phyloP scores from a whole-genome alignment of 2,797 vertebrate species.

The Ambastaia sidthimunki region DNA sequence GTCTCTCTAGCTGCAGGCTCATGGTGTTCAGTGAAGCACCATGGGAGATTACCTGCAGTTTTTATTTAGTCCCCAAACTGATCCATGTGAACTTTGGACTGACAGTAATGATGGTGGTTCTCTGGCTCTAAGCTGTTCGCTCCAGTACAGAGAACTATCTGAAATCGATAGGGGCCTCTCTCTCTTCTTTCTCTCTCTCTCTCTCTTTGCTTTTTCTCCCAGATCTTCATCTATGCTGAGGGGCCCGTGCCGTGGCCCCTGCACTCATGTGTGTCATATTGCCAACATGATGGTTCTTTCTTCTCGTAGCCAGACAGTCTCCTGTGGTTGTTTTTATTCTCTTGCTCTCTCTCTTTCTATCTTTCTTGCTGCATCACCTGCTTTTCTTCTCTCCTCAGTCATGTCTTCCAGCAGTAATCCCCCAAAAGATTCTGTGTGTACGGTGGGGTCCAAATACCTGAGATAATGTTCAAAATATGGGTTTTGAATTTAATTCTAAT shows the following conservation, averaged over 20 bases:
- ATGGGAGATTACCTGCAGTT: slow-evolving; percentile 49
- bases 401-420: not conserved
- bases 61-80: slow-evolving; percentile 56
- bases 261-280: not conserved
- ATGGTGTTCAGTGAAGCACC: slow-evolving; percentile 20
- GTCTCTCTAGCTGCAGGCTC: slow-evolving; percentile 17
- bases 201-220: not conserved
- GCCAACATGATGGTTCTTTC: slow-evolving; percentile 1
- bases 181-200: slow-evolving; percentile 8
- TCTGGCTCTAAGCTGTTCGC: slow-evolving; percentile 46
- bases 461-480: not conserved
- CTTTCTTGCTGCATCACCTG: not conserved
- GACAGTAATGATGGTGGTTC: slow-evolving; percentile 58
- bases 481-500: not conserved
- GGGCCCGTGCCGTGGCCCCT: not conserved
- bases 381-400: not conserved
- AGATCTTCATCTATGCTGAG: not conserved
- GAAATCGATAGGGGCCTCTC: slow-evolving; percentile 55
- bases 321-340: not conserved
- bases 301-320: not conserved
- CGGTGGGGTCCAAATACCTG: not conserved
- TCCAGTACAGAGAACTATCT: slow-evolving; percentile 45
- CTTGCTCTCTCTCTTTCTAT: not conserved
- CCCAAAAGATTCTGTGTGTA: not conserved
- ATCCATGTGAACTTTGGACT: slow-evolving; percentile 57